Evolutionary conservation across 2,888 invertebrate genomes (phyloP), one percentile per base, ranked within the genome.

Genomic region (Frankliniella fusca): DNA sequence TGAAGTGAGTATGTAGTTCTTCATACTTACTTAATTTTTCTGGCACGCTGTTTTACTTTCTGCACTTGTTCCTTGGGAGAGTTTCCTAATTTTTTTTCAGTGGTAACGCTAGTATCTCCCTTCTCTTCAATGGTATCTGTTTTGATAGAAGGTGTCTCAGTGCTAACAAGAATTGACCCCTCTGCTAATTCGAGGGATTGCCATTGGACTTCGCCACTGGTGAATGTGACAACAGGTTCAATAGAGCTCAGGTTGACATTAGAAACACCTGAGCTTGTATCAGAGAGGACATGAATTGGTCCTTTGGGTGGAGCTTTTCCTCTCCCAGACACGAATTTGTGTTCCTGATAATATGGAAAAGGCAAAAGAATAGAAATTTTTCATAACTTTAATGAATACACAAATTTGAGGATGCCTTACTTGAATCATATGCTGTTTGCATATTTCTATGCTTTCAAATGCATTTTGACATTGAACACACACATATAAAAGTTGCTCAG

Each of bases 381-480:
- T 38, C 38, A 86, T 81, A 86, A 70, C 18, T 20, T 28, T 76
- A 80, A 81, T 79, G 15, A 48, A 80, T 27, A 15, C 28, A 54
- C 38, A 85, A 50, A 5, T 23, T 23, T 15, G 12, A 23, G 23
- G 28, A 82, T 81, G 38, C 23, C 23, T 23, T 81, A 81, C 49
- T 80, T 80, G 49, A 84, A 90, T 89, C 90, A 91, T 90, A 85
- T 91, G 91, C 82, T 88, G 86, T 84, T 88, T 89, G 83, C 91
- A 89, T 83, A 88, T 88, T 82, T 89, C 89, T 83, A 90, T 88
- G 48, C 88, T 88, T 54, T 87, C 86, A 85, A 89, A 90, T 49
- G 89, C 89, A 83, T 87, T 87, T 50, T 88, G 88, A 85, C 91
- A 91, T 84, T 89, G 88, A 80, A 90, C 89, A 84, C 91, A 91